phyloP scores from a whole-genome alignment of 2,113 vertebrate genomes.

The Acrocephalus arundinaceus region DNA sequence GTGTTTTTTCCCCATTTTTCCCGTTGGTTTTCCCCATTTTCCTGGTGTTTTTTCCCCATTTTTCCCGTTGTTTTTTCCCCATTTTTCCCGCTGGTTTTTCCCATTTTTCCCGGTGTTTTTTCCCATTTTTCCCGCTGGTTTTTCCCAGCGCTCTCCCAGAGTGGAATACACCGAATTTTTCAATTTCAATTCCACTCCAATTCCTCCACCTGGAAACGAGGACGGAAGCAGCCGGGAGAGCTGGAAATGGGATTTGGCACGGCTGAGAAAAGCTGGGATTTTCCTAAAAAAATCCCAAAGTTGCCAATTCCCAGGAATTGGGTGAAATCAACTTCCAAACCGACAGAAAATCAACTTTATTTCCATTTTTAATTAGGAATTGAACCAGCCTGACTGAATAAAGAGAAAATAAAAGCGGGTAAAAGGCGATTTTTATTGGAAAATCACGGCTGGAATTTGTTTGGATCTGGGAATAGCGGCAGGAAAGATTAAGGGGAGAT shows the following conservation, averaged over 20 bases:
- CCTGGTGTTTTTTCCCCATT: too few relatives aligned
- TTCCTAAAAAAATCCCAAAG: neutral
- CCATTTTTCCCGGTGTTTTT: too few relatives aligned
- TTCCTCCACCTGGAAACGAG: fast-evolving
- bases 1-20: too few relatives aligned
- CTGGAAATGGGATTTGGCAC: neutral
- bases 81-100: too few relatives aligned
- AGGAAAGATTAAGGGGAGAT: neutral
- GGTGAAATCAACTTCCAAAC: neutral
- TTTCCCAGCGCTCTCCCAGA: neutral
- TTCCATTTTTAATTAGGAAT: fast-evolving
- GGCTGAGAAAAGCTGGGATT: fast-evolving
- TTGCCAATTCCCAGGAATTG: neutral
- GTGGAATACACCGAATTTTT: neutral
- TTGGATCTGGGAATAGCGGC: neutral
- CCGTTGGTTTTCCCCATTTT: too few relatives aligned
- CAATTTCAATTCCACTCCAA: fast-evolving
- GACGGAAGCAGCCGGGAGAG: fast-evolving
- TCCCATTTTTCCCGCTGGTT: neutral
- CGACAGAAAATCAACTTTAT: neutral
- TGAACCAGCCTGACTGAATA: fast-evolving
- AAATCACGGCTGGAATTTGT: neutral
- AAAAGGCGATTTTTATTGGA: neutral
- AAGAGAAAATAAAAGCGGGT: neutral
- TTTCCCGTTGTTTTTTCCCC: too few relatives aligned